Conservation (phyloP, 2,113 vertebrate genomes). For the Psephotus haematonotus region DNA sequence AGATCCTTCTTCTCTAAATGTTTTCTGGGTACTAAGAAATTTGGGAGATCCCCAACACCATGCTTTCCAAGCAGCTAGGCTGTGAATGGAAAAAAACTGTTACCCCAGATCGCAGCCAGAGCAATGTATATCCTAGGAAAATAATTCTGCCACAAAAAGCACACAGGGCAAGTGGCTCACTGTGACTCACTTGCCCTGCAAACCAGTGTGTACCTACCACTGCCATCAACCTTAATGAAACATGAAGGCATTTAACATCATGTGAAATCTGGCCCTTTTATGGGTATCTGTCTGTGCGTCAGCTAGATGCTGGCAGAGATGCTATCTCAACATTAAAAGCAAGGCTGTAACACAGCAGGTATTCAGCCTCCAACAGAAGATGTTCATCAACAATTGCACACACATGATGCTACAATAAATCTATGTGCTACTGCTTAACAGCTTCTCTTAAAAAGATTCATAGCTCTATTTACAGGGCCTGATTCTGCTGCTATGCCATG, state of each 20-base stretch:
- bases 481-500: neutral
- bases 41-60: neutral
- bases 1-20: neutral
- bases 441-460: conserved; percentile 69
- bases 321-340: conserved; percentile 56
- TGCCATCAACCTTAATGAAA: conserved; percentile 62
- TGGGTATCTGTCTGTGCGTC: conserved; percentile 22
- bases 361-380: conserved; percentile 58
- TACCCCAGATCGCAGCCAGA: neutral
- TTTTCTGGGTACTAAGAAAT: neutral
- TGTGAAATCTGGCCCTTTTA: conserved; percentile 41
- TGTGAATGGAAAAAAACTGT: neutral
- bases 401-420: conserved; percentile 67
- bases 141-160: conserved; percentile 9
- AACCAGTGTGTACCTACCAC: conserved; percentile 11
- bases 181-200: neutral
- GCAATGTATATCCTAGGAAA: neutral
- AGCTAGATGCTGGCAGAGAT: conserved; percentile 28
- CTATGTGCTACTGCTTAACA: conserved; percentile 45
- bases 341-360: conserved; percentile 62
- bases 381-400: conserved; percentile 63
- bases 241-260: conserved; percentile 59
- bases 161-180: neutral
- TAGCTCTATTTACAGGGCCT: conserved; percentile 50
- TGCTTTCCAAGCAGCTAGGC: neutral